Evolutionary conservation across 2,888 invertebrate species (phyloP).

Genomic region (Fragum fragum): DNA sequence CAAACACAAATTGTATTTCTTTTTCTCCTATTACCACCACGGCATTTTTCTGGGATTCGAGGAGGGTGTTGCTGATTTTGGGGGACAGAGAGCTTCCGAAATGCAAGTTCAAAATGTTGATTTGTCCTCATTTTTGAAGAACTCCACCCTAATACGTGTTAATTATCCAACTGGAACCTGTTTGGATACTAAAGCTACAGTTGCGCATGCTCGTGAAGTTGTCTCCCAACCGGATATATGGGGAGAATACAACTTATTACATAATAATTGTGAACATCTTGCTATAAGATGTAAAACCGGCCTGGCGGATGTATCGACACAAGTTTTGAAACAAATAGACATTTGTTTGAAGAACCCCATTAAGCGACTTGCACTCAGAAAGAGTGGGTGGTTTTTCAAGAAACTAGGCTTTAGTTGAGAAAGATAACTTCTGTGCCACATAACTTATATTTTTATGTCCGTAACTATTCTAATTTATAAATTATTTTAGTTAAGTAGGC

Average conservation of each 20-base stretch:
- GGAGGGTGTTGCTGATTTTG: conserved; percentile 47
- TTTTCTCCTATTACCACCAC: conserved; percentile 47
- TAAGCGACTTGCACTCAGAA: neutral
- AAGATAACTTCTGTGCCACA: no score
- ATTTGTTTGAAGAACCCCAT: conserved; percentile 2
- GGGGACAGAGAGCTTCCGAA: conserved; percentile 9
- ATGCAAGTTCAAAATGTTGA: neutral
- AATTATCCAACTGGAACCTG: conserved; percentile 28
- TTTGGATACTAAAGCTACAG: conserved; percentile 24
- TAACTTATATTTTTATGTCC: no score
- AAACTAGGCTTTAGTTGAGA: no score
- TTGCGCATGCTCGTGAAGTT: conserved; percentile 26
- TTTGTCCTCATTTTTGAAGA: neutral
- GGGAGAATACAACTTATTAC: conserved; percentile 28
- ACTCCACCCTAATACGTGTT: conserved; percentile 22
- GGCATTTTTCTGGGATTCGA: conserved; percentile 40
- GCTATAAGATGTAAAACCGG: conserved; percentile 52
- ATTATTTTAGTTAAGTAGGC: no score
- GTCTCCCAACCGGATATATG: conserved; percentile 2
- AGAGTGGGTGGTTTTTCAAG: neutral
- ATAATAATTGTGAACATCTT: conserved; percentile 59
- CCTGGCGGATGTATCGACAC: neutral
- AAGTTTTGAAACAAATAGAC: conserved; percentile 13
- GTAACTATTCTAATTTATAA: no score
- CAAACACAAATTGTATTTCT: conserved; percentile 9